Base-by-base conservation (phyloP, 1,140 invertebrate species). In the Aleiodes sp. region DNA sequence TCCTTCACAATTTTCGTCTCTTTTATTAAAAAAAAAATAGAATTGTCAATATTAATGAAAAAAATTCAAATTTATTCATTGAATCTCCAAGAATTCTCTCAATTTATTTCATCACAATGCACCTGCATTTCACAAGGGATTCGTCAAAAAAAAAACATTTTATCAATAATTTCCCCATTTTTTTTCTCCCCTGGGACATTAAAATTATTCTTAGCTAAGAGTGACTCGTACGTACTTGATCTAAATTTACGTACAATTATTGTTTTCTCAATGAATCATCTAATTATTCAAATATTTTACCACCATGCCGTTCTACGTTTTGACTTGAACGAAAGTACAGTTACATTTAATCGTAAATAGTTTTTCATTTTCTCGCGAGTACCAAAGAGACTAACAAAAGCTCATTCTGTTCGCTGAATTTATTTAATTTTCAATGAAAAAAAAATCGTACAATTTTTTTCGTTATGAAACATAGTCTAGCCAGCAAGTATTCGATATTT, bases 241-340 rank as follows among this genome's bases (percentile, higher is more conserved):
- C 19, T 52, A 1, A 52, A n/a, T n/a, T 29, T n/a, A 19, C 63
- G 43, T 59, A 66, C 65, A n/a, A 46, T 9, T 39, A 35, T 66
- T 26, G 29, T 57, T 26, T 6, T 46, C 19, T 16, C 8, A 10
- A n/a, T 62, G 6, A 16, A 62, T 14, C n/a, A 26, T 41, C 33
- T 41, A 60, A 16, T 59, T 60, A 60, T 26, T 39, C 60, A 14
- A 28, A 19, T 28, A 59, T 21, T 59, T 67, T 14, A 60, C 41
- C 63, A 56, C 56, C 56, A 67, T 67, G 65, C 24, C 10, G 10
- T 41, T 60, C 52, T 67, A 67, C 19, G 65, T 62, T 60, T 59
- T 37, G 6, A 67, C 41, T 12, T 29, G 19, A 67, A 60, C 52
- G 65, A 57, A 60, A 60, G 52, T 66, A 66, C 65, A 41, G 19